phyloP scores from a whole-genome alignment of 2,113 vertebrate genomes.

The Setophaga petechia region DNA sequence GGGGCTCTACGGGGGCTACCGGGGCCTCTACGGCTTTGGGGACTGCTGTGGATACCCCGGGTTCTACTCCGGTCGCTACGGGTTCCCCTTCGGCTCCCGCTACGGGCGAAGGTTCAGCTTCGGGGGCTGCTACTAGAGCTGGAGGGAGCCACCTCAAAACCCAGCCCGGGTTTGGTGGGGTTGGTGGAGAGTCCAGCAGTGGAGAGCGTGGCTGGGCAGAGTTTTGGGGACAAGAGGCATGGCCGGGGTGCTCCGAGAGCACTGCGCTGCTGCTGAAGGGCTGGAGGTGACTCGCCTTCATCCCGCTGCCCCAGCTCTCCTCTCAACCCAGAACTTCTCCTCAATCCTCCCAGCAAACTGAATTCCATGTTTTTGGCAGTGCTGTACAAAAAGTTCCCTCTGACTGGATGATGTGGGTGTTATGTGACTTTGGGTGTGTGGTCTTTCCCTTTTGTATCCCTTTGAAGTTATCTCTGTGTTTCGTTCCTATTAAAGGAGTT shows the following conservation, averaged over 20 bases:
- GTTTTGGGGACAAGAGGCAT: not conserved
- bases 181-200: not conserved
- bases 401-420: not conserved
- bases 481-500: not conserved
- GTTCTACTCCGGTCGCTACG: not conserved
- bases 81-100: not conserved
- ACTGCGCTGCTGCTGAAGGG: not conserved
- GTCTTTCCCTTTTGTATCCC: not conserved
- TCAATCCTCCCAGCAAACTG: rapidly evolving
- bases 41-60: not conserved
- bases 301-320: not conserved
- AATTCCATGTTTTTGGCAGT: rapidly evolving
- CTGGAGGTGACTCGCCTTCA: rapidly evolving
- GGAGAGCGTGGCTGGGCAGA: rapidly evolving
- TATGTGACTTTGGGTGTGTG: not conserved
- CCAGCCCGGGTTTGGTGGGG: not conserved
- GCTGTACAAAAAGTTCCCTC: rapidly evolving
- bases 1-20: not conserved
- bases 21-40: not conserved
- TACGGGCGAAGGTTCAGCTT: not conserved
- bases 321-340: not conserved
- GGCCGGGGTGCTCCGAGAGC: rapidly evolving
- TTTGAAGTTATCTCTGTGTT: not conserved
- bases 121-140: not conserved
- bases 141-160: rapidly evolving